Base-by-base conservation (phyloP, 2,888 invertebrate genomes). In the Cyaniris semiargus region DNA sequence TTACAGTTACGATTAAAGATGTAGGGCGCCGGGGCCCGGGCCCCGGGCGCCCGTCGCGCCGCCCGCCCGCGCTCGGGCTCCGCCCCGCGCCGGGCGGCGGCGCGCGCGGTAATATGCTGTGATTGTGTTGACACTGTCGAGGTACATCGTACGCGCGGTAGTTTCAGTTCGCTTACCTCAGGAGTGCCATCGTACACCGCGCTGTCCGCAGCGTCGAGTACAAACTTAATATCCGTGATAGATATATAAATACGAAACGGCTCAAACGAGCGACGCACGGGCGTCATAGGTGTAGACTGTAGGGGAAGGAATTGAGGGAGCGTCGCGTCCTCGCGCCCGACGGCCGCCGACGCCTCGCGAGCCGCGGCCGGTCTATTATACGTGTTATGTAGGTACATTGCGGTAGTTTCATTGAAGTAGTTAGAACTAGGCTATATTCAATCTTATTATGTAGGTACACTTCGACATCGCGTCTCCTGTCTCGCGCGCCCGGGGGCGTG, bases 381-480 rank as follows among this genome's bases (percentile, higher is more conserved):
- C 87, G 90, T 89, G 91, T 91, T 91, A 90, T 90, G 90, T 92
- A 91, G 92, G 89, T 90, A 87, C 88, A 86, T 87, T 87, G 88
- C 89, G 83, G 85, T 90, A 90, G 90, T 82, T 85, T 87, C 88
- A 89, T 91, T 89, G 84, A 83, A 84, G 88, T 92, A 92, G 90
- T 82, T 92, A 92, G 90, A 88, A 88, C 85, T 89, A 86, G 88
- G 86, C 86, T 90, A 86, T 87, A 92, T 92, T 91, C 92, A 90
- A 91, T 91, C 90, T 91, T 89, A 89, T 87, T 88, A 84, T 79
- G 79, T 82, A 91, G 87, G 86, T 88, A 87, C 88, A 86, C 90
- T 91, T 91, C 88, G 85, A 84, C 85, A 87, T 89, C 88, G 91
- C 88, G 88, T 86, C 85, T 82, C 86, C 85, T 86, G 86, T 89